A percentile compares a stretch with the other conserved stretches of the same genome.
Evolutionary conservation across 2,113 vertebrate species (phyloP).

Genomic region (Podiceps cristatus): DNA sequence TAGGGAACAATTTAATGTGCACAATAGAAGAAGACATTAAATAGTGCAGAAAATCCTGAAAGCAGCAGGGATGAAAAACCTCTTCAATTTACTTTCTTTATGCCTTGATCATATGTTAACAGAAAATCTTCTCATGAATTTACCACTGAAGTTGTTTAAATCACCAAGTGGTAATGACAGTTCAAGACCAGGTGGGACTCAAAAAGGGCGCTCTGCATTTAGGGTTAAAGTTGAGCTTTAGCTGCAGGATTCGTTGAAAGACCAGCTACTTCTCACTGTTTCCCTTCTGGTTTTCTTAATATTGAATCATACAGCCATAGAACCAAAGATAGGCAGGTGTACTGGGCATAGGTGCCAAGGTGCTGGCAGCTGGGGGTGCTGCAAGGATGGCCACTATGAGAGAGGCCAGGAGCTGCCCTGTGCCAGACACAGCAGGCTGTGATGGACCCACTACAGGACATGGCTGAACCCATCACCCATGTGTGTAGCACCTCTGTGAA

Average conservation of each 20-base stretch:
- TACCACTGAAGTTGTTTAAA: background rate
- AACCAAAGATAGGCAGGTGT: background rate
- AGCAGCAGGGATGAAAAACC: background rate
- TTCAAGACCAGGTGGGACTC: background rate
- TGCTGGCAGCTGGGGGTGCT: background rate
- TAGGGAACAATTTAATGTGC: background rate
- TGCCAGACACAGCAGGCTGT: background rate
- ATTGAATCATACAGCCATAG: background rate
- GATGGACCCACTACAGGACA: background rate
- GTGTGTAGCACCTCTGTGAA: background rate
- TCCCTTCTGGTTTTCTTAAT: background rate
- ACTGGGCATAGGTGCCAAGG: background rate
- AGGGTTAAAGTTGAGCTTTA: background rate
- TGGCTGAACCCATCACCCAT: background rate
- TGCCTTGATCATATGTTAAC: background rate
- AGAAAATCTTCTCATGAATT: background rate
- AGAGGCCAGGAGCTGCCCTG: background rate
- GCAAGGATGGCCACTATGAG: background rate
- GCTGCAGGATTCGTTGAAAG: background rate
- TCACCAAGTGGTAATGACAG: background rate
- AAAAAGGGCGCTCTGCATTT: background rate
- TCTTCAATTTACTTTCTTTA: background rate
- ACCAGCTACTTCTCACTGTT: background rate
- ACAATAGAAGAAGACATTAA: background rate
- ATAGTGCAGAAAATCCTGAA: background rate